Percentiles rank a stretch among this genome's conserved stretches.
Evolutionary conservation across 2,888 invertebrate genomes (phyloP).

Genomic region (Rotaria macrura): DNA sequence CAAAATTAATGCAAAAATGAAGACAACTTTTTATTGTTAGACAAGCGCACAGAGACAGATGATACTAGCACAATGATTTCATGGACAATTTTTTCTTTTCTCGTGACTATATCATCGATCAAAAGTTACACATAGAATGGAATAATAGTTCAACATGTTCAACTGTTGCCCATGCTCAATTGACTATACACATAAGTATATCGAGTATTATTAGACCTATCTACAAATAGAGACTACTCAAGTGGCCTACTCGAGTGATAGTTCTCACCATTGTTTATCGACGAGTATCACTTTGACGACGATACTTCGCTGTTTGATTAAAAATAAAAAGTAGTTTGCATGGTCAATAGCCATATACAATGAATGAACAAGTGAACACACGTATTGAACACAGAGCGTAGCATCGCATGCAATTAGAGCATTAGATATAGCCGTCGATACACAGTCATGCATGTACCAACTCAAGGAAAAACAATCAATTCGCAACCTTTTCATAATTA

Average conservation of each 20-base stretch:
- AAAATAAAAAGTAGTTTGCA: neutral
- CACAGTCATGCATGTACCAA: neutral
- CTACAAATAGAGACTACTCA: neutral
- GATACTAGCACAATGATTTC: neutral
- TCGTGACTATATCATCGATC: neutral
- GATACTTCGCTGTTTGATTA: neutral
- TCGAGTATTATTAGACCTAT: neutral
- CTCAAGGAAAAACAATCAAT: neutral
- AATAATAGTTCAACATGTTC: neutral
- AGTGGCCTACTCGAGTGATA: neutral
- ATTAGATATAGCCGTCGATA: neutral
- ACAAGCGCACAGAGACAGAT: neutral
- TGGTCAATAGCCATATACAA: neutral
- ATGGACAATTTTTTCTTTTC: neutral
- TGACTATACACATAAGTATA: neutral
- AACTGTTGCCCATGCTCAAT: neutral
- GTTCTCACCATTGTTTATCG: neutral
- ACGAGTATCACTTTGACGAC: neutral
- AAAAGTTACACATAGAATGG: neutral
- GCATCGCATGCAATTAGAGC: neutral
- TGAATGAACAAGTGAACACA: neutral
- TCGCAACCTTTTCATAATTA: neutral
- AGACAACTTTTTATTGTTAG: neutral
- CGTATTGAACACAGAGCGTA: neutral
- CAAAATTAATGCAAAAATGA: neutral